Evolutionary conservation across 2,888 invertebrate genomes (phyloP), one percentile per base, ranked within the genome.

Genomic region (Eilema griseolum): DNA sequence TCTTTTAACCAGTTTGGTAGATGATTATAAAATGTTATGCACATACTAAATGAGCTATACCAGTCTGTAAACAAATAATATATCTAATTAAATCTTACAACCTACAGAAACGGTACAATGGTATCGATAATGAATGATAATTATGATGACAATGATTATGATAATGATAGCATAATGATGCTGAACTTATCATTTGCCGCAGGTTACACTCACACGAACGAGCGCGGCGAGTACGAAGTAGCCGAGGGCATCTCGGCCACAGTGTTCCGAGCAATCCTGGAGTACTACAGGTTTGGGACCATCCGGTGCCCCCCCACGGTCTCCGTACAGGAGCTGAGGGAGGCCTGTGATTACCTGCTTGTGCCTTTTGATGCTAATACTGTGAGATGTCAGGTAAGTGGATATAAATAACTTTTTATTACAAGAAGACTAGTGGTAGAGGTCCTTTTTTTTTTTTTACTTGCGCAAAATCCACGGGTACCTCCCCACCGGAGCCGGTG

Each of bases 331-430:
- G 99, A 99, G 92, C 92, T 99, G 78, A 96, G 99, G 74, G 99
- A 99, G 93, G 99, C 99, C 26, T 99, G 99, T 89, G 99, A 99
- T 92, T 99, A 99, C 92, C 96, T 99, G 70, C 96, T 99, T 61
- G 98, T 99, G 87, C 99, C 99, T 20, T 99, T 99, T 89, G 99
- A 99, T 94, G 98, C 99, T 14, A 97, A 97, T 80, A 99, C 99
- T 61, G 98, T 99, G 68, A 97, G 99, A 86, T 99, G 99, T 93
- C 95, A 95, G 92, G 95, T 94, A 26, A 70, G 81, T 60, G 3
- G 4, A 3, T 2, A n/a, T 41, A 5, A 0, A 7, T 14, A 37
- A 11, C 37, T 37, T 37, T 12, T 37, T 37, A 37, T 37, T 28
- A 28, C 3, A 28, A 28, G 5, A 28, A 28, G 28, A 5, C 28